Evolutionary conservation across 1,140 invertebrate genomes (phyloP).

Genomic region (Daktulosphaira vitifoliae): DNA sequence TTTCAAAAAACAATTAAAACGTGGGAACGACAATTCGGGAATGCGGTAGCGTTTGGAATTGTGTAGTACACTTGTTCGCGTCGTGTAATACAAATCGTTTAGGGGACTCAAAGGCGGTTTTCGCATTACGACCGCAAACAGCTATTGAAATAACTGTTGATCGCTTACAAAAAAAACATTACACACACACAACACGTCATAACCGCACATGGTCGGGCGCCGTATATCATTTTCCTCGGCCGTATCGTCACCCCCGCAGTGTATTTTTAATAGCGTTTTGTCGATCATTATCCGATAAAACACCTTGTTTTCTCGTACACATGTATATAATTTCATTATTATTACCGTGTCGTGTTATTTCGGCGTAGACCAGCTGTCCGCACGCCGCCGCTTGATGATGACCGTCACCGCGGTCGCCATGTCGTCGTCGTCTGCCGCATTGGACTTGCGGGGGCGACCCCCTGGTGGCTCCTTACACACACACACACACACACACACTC

Average conservation of each 20-base stretch:
- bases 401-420: background rate
- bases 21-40: too few relatives aligned
- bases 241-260: conserved; percentile 16
- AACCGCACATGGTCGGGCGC: background rate
- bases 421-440: background rate
- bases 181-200: too few relatives aligned
- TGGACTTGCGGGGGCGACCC: background rate
- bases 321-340: background rate
- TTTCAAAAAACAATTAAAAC: too few relatives aligned
- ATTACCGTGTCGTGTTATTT: background rate
- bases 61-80: too few relatives aligned
- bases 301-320: conserved; percentile 16
- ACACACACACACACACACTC: too few relatives aligned
- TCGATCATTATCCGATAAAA: conserved; percentile 34
- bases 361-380: conserved; percentile 28
- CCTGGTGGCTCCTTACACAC: background rate
- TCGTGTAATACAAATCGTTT: too few relatives aligned
- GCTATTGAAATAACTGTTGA: too few relatives aligned
- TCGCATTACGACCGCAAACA: too few relatives aligned
- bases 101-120: too few relatives aligned
- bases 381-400: conserved; percentile 4
- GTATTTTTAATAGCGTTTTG: conserved; percentile 31
- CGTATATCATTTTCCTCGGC: conserved; percentile 12
- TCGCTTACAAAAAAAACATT: too few relatives aligned
- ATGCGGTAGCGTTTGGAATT: too few relatives aligned